Base-by-base conservation (phyloP, 2,888 invertebrate species). In the Xestoiulus laeticollis region DNA sequence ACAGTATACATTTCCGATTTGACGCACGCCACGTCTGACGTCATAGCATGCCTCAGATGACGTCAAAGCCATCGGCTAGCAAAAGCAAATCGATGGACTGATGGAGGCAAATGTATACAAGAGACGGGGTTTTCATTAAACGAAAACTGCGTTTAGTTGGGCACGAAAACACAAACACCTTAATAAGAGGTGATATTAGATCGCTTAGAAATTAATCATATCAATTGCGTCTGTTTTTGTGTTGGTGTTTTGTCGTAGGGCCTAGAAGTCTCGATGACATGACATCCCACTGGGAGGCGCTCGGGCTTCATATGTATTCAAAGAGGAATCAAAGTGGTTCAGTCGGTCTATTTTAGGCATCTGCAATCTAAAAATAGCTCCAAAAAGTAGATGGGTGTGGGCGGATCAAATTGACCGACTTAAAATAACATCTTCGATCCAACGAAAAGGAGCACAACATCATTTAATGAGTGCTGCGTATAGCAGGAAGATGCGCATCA, bases 341-440 rank as follows among this genome's bases (percentile, higher is more conserved):
- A 59, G 19, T 19, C 59, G 59, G n/a, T n/a, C 59, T 59, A 59
- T 59, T 59, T 59, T 59, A 5, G n/a, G 59, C 59, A 19, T 59
- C 59, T 19, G n/a, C n/a, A 19, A 8, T 19, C 59, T 59, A 59
- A 59, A 59, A 59, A 59, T 59, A 59, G 59, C 59, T 59, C 59
- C n/a, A n/a, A 59, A 59, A n/a, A 59, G 59, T 59, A n/a, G 59
- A n/a, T 59, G 59, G 59, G 59, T 59, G 59, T 59, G 59, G 59
- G 59, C 59, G 59, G 59, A 59, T 59, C 59, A 59, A 59, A 59
- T 59, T 59, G 59, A 59, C 59, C 59, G 59, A 59, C 59, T 59
- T 59, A 59, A 59, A 59, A 59, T 59, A 59, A 59, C 59, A 59
- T 59, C 59, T 59, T 59, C 59, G 59, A 59, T 8, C 19, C 59